phyloP scores from a whole-genome alignment of 2,888 invertebrate genomes.

The Mimachlamys varia region DNA sequence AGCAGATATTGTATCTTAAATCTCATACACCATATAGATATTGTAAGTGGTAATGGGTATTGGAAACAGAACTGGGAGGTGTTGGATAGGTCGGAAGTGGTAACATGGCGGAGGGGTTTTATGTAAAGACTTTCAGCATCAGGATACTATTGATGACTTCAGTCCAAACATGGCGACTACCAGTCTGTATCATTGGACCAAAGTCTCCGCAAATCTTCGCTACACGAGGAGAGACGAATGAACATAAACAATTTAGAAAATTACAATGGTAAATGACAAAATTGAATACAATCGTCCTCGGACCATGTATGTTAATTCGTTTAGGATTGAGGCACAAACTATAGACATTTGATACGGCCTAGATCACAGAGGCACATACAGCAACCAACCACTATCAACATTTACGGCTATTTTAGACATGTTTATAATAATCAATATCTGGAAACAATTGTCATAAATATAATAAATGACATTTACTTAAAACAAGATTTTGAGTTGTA shows the following conservation, averaged over 20 bases:
- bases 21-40: background rate
- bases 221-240: background rate
- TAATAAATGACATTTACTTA: background rate
- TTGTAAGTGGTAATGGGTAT: background rate
- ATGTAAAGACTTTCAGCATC: background rate
- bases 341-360: background rate
- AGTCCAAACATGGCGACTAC: background rate
- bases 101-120: background rate
- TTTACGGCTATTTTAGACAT: background rate
- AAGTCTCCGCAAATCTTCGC: constrained; percentile 17
- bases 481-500: background rate
- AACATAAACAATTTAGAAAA: constrained; percentile 13
- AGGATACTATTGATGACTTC: background rate
- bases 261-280: constrained; percentile 11
- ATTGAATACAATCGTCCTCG: background rate
- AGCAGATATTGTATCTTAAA: too few species aligned
- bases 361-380: background rate
- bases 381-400: background rate
- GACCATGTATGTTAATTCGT: background rate
- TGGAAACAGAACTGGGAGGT: background rate
- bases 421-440: constrained; percentile 1
- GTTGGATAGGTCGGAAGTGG: background rate
- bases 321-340: background rate
- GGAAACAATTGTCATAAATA: background rate
- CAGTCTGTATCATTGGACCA: background rate